Conservation (phyloP, 2,797 vertebrate species). For the Malurus splendens region DNA sequence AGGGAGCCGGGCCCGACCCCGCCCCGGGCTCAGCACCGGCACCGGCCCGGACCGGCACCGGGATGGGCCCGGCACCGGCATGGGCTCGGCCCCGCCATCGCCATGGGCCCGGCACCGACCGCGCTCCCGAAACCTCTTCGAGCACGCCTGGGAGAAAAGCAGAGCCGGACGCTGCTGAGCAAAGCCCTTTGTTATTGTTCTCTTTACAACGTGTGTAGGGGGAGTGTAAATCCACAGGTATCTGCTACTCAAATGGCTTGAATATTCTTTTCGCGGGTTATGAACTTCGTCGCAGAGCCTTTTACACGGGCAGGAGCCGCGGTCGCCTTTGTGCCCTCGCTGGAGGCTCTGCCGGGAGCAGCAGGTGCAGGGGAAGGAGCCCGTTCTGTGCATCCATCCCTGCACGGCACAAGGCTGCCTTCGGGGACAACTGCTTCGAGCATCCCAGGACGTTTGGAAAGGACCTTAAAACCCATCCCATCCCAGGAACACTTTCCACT, state of each 20-base stretch:
- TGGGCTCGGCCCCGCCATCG: too few relatives aligned
- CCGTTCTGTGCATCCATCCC: rapidly evolving
- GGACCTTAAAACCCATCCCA: rapidly evolving
- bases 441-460: rapidly evolving
- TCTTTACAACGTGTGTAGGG: rapidly evolving
- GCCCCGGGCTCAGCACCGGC: neutral
- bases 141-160: rapidly evolving
- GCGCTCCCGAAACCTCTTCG: rapidly evolving
- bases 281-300: neutral
- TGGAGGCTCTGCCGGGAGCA: neutral
- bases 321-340: rapidly evolving
- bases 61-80: neutral
- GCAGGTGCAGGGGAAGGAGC: neutral
- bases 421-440: rapidly evolving
- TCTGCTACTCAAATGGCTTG: rapidly evolving
- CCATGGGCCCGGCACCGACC: too few relatives aligned
- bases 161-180: rapidly evolving
- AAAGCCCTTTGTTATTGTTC: neutral
- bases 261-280: rapidly evolving
- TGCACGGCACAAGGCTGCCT: neutral
- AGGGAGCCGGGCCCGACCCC: neutral
- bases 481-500: neutral
- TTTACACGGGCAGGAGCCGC: rapidly evolving
- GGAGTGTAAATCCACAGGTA: neutral
- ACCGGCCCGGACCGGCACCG: neutral